Evolutionary conservation across 2,888 invertebrate genomes (phyloP).

Genomic region (Synanthedon tipuliformis): DNA sequence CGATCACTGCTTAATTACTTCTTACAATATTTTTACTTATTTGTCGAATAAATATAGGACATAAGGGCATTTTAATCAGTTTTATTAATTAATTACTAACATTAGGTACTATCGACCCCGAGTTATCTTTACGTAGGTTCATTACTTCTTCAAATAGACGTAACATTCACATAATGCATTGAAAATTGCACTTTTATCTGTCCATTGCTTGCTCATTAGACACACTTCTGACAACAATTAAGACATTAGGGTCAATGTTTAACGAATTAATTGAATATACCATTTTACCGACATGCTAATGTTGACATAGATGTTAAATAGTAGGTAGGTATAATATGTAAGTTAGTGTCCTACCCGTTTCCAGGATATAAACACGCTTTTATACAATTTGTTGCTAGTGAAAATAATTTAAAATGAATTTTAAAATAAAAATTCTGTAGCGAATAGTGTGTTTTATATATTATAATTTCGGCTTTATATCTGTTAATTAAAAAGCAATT

Average conservation of each 20-base stretch:
- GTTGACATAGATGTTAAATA: background rate
- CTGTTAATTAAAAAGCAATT: constrained; percentile 7
- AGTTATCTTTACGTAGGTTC: too few species aligned
- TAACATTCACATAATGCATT: too few species aligned
- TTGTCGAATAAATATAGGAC: background rate
- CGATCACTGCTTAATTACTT: too few species aligned
- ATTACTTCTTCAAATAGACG: too few species aligned
- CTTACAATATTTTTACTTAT: background rate
- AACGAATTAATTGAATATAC: too few species aligned
- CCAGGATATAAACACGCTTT: constrained; percentile 15
- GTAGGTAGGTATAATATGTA: constrained; percentile 5
- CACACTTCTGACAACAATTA: too few species aligned
- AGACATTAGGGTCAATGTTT: too few species aligned
- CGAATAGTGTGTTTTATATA: too few species aligned
- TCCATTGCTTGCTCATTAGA: too few species aligned
- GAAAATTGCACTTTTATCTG: too few species aligned
- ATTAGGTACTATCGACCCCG: background rate
- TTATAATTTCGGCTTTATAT: too few species aligned
- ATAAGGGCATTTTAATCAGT: background rate
- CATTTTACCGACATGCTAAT: too few species aligned
- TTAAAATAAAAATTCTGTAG: background rate
- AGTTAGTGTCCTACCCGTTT: constrained; percentile 31
- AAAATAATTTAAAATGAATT: background rate
- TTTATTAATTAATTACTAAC: background rate
- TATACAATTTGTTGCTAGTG: background rate